These are phyloP conservation scores for Dasypus novemcinctus DNA, from an alignment of 2,113 vertebrate genomes.

Conservation along the genomic window DNA sequence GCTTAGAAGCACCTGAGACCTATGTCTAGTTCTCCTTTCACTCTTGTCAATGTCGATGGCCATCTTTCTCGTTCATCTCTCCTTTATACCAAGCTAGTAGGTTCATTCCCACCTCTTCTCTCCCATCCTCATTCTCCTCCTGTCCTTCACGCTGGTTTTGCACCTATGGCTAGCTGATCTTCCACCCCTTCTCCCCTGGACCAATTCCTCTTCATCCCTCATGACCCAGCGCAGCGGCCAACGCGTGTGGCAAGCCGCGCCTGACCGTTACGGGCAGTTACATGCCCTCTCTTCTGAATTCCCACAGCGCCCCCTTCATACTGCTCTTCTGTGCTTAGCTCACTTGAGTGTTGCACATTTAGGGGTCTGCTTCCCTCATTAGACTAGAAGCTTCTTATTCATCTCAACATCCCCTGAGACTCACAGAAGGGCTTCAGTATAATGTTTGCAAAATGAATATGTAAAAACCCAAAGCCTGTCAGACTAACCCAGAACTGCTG, in stretches of 20 bases:
- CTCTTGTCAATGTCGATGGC: not conserved
- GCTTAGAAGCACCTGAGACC: not conserved
- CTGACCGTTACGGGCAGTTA: not conserved
- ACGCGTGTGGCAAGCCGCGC: accelerated
- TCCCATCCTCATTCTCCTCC: not conserved
- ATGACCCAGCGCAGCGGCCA: not conserved
- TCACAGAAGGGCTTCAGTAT: not conserved
- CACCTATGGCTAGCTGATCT: not conserved
- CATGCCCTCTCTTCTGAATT: not conserved
- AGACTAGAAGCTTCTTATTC: not conserved
- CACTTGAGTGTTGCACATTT: accelerated
- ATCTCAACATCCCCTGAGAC: not conserved
- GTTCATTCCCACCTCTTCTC: not conserved
- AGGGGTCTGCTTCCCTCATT: not conserved
- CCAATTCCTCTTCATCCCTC: not conserved
- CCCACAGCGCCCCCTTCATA: not conserved
- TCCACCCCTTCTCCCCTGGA: too few species aligned
- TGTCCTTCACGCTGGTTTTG: not conserved
- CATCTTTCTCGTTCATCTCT: not conserved
- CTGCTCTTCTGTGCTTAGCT: accelerated
- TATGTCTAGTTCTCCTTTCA: too few species aligned
- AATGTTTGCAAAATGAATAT: conserved; percentile 12
- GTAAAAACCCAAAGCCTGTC: not conserved
- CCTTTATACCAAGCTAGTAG: not conserved
- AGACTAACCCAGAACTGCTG: not conserved